Percentiles rank a stretch among this genome's conserved stretches.
Conservation (phyloP, 2,113 vertebrate species). For the Carollia perspicillata region DNA sequence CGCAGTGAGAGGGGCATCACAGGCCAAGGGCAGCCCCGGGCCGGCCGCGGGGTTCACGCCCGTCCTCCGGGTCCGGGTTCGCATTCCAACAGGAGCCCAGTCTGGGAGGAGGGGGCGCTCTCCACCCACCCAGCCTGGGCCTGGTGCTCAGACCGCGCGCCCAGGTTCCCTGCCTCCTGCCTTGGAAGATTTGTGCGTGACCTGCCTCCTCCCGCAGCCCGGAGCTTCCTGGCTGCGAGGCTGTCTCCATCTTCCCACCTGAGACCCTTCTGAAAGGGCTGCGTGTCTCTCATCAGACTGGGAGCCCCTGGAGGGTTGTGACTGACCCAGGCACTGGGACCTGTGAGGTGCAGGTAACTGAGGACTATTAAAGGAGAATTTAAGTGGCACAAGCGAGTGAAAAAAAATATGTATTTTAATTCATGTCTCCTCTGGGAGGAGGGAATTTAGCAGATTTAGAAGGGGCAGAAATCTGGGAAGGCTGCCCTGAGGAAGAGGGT, state of each 20-base stretch:
- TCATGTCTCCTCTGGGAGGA: not conserved
- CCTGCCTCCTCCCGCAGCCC: not conserved
- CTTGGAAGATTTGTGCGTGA: not conserved
- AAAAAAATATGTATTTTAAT: not conserved
- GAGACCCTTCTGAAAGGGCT: not conserved
- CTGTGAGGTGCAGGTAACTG: not conserved
- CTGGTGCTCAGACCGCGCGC: not conserved
- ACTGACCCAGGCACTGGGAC: not conserved
- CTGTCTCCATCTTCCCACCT: not conserved
- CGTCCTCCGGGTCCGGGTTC: rapidly evolving
- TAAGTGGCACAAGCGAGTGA: not conserved
- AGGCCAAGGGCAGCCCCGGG: not conserved
- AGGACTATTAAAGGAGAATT: conserved; percentile 39
- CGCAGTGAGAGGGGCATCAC: rapidly evolving
- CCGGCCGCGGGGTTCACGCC: not conserved
- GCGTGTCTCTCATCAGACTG: not conserved
- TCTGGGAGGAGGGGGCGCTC: not conserved
- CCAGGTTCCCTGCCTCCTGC: not conserved
- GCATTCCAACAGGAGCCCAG: not conserved
- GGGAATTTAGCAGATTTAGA: not conserved
- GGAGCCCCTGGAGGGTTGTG: not conserved
- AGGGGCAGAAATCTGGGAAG: not conserved
- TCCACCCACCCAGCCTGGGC: not conserved
- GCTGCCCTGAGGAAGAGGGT: not conserved
- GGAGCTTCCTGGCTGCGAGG: not conserved